These are phyloP conservation scores for Pseudois nayaur DNA, from an alignment of 2,113 vertebrate species.

Conservation along the genomic window DNA sequence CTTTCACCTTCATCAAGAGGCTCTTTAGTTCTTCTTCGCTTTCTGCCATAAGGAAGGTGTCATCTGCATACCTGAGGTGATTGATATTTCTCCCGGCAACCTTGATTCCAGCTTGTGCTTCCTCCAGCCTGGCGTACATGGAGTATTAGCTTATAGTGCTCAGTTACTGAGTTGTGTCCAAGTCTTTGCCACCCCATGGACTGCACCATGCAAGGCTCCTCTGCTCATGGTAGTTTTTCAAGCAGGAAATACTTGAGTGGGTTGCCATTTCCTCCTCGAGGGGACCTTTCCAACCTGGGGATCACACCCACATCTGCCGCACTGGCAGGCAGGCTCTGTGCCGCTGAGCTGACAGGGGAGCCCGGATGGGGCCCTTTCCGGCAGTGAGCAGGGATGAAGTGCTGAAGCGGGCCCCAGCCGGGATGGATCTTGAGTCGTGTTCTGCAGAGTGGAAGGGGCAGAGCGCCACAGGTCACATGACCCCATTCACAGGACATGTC, in stretches of 20 bases:
- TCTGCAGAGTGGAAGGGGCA: not conserved
- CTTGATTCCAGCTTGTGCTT: not conserved
- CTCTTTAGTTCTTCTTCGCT: not conserved
- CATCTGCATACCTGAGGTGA: not conserved
- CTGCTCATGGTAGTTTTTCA: not conserved
- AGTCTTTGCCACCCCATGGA: not conserved
- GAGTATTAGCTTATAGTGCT: not conserved
- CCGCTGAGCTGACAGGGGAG: not conserved
- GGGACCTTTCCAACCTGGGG: not conserved
- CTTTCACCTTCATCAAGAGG: not conserved
- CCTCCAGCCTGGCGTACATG: not conserved
- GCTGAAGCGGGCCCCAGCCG: rapidly evolving
- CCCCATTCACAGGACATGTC: not conserved
- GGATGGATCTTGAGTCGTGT: not conserved
- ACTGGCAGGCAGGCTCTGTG: not conserved
- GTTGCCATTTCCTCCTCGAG: not conserved
- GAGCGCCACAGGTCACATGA: rapidly evolving
- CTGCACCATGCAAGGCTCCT: not conserved
- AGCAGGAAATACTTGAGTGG: not conserved
- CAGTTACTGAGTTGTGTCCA: not conserved
- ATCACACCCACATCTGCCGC: not conserved
- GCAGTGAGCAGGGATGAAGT: not conserved
- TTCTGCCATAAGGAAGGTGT: not conserved
- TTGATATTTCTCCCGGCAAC: rapidly evolving
- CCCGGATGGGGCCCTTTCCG: not conserved